Evolutionary conservation across 2,113 vertebrate species (phyloP), one percentile per base, ranked within the genome.

Genomic region (Hemibagrus wyckioides): DNA sequence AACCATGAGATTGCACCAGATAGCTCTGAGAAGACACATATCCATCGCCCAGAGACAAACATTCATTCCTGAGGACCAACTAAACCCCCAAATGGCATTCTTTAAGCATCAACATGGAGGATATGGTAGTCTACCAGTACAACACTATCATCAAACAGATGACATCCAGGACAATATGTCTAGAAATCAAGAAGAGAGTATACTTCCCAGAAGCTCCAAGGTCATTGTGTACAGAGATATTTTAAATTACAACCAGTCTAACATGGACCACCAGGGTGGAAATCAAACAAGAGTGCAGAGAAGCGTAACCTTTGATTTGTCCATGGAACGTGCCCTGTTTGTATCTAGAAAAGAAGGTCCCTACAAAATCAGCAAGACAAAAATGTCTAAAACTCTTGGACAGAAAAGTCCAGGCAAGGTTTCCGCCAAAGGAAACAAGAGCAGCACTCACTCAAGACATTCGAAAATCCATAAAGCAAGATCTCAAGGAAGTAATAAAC

Each of bases 291-390:
- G 25, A 87, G 88, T n/a, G 30, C 85, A 92, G 59, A 94, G 92
- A 57, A 92, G 15, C 14, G 94, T 96, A 23, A 94, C 90, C 0
- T 96, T 96, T 91, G 92, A 94, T 81, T 83, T 95, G 82, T 89
- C 89, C 4, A 82, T 87, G 87, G 87, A 25, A 33, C 76, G 13
- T 69, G 90, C 84, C 33, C 25, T 63, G 28, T 59, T 33, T 48
- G 65, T 79, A 54, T 63, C 67, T 50, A 83, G 54, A 21, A 76
- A 79, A 88, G 48, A 59, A 65, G 85, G 82, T 84, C 82, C 86
- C 33, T 90, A 82, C 30, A 79, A 59, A 39, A 50, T 87, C 28
- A 86, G 50, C 85, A 89, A 10, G 65, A 23, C 14, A 57, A 83
- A 65, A 84, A 50, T 52, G 61, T 85, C 44, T 59, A 30, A 54